Conservation (phyloP, 2,113 vertebrate genomes). For the Scophthalmus maximus region DNA sequence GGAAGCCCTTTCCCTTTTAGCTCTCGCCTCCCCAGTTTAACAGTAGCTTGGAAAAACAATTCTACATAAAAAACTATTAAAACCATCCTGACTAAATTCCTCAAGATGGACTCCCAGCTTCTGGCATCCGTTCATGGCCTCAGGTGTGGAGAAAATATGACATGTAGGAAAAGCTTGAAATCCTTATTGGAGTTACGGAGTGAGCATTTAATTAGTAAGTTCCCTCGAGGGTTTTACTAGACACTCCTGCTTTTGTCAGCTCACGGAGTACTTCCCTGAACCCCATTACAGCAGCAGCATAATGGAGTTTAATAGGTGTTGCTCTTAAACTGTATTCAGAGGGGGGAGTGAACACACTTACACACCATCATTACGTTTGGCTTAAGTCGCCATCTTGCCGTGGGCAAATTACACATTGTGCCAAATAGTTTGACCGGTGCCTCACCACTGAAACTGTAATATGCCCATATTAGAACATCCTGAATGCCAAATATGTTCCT, state of each 20-base stretch:
- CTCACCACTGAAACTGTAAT: conserved; percentile 53
- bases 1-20: conserved; percentile 73
- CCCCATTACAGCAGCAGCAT: conserved; percentile 74
- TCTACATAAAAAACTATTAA: conserved; percentile 81
- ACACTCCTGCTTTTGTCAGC: conserved; percentile 74
- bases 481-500: conserved; percentile 17
- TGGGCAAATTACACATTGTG: conserved; percentile 44
- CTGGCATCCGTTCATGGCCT: conserved; percentile 71
- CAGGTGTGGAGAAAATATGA: conserved; percentile 78
- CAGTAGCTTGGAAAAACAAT: conserved; percentile 82
- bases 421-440: conserved; percentile 64
- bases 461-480: conserved; percentile 61
- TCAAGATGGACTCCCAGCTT: conserved; percentile 75
- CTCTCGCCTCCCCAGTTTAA: conserved; percentile 67
- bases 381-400: conserved; percentile 58
- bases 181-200: conserved; percentile 68
- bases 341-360: conserved; percentile 62
- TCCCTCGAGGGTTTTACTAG: conserved; percentile 76
- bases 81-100: conserved; percentile 76
- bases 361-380: conserved; percentile 76
- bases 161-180: conserved; percentile 77
- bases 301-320: conserved; percentile 81
- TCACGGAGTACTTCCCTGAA: conserved; percentile 74
- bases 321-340: conserved; percentile 75
- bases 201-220: conserved; percentile 75